Evolutionary conservation across 2,797 vertebrate species (phyloP).

Genomic region (Liasis olivaceus): DNA sequence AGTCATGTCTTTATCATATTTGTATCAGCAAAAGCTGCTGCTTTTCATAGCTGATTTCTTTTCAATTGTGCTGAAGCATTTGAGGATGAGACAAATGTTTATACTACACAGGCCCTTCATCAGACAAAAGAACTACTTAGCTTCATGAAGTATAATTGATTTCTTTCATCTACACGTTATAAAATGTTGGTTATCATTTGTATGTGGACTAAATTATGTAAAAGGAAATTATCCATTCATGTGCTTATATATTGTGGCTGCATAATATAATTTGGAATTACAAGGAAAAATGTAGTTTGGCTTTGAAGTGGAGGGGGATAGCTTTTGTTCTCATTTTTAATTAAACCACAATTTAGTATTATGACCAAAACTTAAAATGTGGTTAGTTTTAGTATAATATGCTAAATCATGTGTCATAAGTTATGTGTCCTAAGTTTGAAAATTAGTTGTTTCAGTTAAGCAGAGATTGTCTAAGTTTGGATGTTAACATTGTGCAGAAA

Average conservation of each 20-base stretch:
- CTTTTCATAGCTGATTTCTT: not conserved
- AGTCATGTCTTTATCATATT: not conserved
- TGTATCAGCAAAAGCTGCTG: not conserved
- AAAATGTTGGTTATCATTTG: not conserved
- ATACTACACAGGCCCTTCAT: not conserved
- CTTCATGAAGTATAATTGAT: not conserved
- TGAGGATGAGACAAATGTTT: constrained; percentile 11
- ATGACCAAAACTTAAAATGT: not conserved
- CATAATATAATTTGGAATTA: not conserved
- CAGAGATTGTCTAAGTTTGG: not conserved
- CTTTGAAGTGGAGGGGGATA: not conserved
- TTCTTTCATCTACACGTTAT: not conserved
- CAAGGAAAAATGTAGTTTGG: not conserved
- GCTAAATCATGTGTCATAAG: not conserved
- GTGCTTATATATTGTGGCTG: not conserved
- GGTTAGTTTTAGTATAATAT: not conserved
- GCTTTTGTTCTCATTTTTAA: not conserved
- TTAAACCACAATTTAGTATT: not conserved
- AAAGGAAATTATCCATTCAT: not conserved
- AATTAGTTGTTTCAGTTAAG: not conserved
- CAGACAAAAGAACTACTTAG: not conserved
- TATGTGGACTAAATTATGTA: not conserved
- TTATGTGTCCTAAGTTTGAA: not conserved
- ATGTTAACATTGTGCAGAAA: not conserved
- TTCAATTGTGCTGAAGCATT: not conserved